Conservation (phyloP, 2,113 vertebrate genomes). For the Microcebus griseorufus region DNA sequence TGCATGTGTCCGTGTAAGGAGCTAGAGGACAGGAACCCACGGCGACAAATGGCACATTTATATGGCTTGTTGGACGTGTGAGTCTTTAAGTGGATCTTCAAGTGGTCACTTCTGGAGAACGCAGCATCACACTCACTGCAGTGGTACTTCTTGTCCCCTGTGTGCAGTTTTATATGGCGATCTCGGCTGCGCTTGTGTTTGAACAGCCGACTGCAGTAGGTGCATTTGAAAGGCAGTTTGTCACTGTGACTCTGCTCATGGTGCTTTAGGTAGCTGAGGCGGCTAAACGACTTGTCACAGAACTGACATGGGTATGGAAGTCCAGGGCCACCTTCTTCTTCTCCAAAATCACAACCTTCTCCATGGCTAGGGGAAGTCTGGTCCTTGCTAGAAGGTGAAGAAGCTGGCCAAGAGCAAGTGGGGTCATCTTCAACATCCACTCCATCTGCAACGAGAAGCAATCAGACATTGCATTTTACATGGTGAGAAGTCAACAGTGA, state of each 20-base stretch:
- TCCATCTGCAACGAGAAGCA: conserved; percentile 89
- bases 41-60: conserved; percentile 97
- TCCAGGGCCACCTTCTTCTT: conserved; percentile 95
- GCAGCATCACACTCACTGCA: conserved; percentile 97
- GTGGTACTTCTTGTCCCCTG: conserved; percentile 98
- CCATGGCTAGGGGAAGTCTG: conserved; percentile 97
- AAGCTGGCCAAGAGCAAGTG: conserved; percentile 97
- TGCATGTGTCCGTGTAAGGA: conserved; percentile 99
- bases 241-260: conserved; percentile 99
- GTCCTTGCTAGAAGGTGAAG: conserved; percentile 98
- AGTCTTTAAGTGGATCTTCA: conserved; percentile 99
- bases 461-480: not conserved
- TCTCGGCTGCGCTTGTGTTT: conserved; percentile 99
- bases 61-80: conserved; percentile 99
- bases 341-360: conserved; percentile 96
- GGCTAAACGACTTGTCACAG: conserved; percentile 98
- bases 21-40: conserved; percentile 96
- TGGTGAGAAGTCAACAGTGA: not conserved
- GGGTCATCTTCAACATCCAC: conserved; percentile 98
- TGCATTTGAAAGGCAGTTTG: conserved; percentile 98
- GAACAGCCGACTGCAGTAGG: conserved; percentile 97
- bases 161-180: conserved; percentile 97
- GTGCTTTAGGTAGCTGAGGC: conserved; percentile 98
- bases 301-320: conserved; percentile 98
- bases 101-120: conserved; percentile 97